Evolutionary conservation across 2,113 vertebrate genomes (phyloP).

Genomic region (Brachyhypopomus occidentalis): DNA sequence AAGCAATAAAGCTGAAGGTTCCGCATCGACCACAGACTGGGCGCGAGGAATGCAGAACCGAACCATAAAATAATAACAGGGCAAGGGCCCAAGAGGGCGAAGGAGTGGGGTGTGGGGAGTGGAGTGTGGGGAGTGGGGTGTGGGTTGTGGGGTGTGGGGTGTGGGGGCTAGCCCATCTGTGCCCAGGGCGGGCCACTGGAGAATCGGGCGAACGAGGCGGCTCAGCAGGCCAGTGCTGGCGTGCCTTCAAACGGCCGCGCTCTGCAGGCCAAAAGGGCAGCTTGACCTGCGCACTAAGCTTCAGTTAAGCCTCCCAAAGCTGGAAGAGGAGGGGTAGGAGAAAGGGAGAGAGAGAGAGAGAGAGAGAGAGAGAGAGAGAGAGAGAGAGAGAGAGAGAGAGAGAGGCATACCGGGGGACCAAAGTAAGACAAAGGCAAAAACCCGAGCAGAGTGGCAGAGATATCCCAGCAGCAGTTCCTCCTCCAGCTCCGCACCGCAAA

Average conservation of each 20-base stretch:
- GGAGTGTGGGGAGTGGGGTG: slow-evolving; percentile 56
- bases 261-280: slow-evolving; percentile 88
- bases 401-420: slow-evolving; percentile 9
- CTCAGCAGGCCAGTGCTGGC: slow-evolving; percentile 71
- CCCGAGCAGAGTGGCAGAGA: slow-evolving; percentile 28
- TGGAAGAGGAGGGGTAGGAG: slow-evolving; percentile 78
- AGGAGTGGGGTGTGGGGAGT: slow-evolving; percentile 56
- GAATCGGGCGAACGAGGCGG: slow-evolving; percentile 76
- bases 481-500: slow-evolving; percentile 54
- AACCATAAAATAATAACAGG: slow-evolving; percentile 98
- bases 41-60: slow-evolving; percentile 99
- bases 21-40: slow-evolving; percentile 88
- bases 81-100: slow-evolving; percentile 79
- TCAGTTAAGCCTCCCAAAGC: slow-evolving; percentile 87
- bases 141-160: slow-evolving; percentile 50
- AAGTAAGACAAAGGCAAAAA: slow-evolving; percentile 48
- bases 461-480: slow-evolving; percentile 61
- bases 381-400: slow-evolving; percentile 53
- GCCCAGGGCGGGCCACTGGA: slow-evolving; percentile 74
- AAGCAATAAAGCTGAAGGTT: slow-evolving; percentile 97
- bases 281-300: slow-evolving; percentile 89
- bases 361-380: slow-evolving; percentile 56
- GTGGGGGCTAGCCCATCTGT: slow-evolving; percentile 78
- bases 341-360: slow-evolving; percentile 34
- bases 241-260: slow-evolving; percentile 92